A percentile compares a stretch with the other conserved stretches of the same genome.
Evolutionary conservation across 2,113 vertebrate genomes (phyloP).

Genomic region (Clinocottus analis): DNA sequence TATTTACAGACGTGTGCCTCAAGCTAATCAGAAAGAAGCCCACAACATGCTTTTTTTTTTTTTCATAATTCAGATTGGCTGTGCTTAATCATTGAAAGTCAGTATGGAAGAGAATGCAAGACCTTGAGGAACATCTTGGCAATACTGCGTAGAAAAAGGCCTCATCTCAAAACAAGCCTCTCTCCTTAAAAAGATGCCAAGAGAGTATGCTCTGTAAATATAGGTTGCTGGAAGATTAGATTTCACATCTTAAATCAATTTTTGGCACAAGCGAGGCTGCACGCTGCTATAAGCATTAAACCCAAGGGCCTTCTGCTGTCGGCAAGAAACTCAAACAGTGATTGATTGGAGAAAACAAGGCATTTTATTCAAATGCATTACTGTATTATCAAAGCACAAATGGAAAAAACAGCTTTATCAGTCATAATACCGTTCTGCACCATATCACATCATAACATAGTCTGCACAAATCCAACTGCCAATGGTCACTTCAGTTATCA

Average conservation of each 20-base stretch:
- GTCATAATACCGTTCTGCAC: constrained; percentile 1
- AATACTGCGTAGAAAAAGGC: background rate
- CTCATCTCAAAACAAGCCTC: background rate
- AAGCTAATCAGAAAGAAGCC: background rate
- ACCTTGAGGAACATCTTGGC: constrained; percentile 2
- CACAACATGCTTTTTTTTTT: background rate
- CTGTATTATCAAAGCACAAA: background rate
- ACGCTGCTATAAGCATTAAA: background rate
- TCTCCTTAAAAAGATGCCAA: constrained; percentile 13
- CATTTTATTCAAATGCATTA: background rate
- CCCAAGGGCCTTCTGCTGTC: background rate
- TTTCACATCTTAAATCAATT: constrained; percentile 37
- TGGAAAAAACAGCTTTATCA: background rate
- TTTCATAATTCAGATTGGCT: constrained; percentile 7
- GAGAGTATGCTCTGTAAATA: background rate
- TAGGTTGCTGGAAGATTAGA: constrained; percentile 8
- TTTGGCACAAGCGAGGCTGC: background rate
- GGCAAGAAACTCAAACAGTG: constrained; percentile 11
- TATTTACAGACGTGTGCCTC: constrained; percentile 23
- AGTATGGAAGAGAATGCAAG: constrained; percentile 14
- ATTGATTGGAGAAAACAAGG: constrained; percentile 1
- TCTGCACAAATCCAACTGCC: constrained; percentile 4
- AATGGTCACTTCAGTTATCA: constrained; percentile 15
- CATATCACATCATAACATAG: background rate
- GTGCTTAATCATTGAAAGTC: background rate